A percentile compares a stretch with the other conserved stretches of the same genome.
phyloP scores from a whole-genome alignment of 2,113 vertebrate genomes.

The Odontophorus gujanensis region DNA sequence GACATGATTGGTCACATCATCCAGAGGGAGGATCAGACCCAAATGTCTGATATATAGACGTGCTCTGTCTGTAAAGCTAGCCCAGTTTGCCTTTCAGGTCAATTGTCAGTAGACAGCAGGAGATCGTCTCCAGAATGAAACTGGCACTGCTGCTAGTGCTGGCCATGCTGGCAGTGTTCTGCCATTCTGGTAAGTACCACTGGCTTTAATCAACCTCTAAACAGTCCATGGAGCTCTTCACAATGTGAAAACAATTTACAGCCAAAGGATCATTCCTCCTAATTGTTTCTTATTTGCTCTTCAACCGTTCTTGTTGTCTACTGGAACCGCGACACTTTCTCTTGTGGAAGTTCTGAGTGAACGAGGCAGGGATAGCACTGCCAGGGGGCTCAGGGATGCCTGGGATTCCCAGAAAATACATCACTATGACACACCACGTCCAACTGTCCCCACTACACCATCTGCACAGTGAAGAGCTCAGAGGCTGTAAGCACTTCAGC shows the following conservation, averaged over 20 bases:
- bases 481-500: neutral
- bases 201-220: neutral
- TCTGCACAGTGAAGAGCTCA: neutral
- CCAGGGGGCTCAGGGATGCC: neutral
- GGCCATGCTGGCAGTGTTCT: neutral
- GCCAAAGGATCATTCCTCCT: neutral
- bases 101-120: too few species aligned
- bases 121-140: neutral
- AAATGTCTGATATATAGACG: neutral
- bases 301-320: neutral
- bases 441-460: too few species aligned
- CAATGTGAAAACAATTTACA: neutral
- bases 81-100: neutral
- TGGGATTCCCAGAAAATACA: neutral
- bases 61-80: neutral
- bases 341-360: neutral
- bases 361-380: neutral
- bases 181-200: neutral
- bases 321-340: neutral
- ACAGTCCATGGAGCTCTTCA: neutral
- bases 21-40: neutral
- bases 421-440: neutral
- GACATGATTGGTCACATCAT: neutral
- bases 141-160: neutral
- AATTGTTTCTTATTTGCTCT: neutral